phyloP scores from a whole-genome alignment of 92 coral and sea anemone genomes.

The Palythoa heliodiscus region DNA sequence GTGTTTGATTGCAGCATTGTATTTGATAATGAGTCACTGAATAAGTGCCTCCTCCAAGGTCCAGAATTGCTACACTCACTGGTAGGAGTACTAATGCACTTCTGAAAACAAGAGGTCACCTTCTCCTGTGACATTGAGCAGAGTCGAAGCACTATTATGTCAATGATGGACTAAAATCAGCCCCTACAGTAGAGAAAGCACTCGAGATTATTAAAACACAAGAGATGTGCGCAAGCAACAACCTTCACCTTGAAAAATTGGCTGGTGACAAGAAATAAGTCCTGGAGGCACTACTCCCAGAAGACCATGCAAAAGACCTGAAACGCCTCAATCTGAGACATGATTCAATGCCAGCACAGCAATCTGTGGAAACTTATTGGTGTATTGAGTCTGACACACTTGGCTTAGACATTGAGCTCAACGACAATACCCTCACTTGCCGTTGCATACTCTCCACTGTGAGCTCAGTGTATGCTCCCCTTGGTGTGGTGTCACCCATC shows the following conservation, averaged over 20 bases:
- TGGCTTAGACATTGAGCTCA: slow-evolving; percentile 51
- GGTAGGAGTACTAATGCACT: slow-evolving; percentile 40
- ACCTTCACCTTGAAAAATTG: slow-evolving; percentile 64
- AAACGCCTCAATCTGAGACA: slow-evolving; percentile 49
- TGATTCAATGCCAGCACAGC: slow-evolving; percentile 49
- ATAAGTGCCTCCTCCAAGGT: slow-evolving; percentile 55
- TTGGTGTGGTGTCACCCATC: slow-evolving; percentile 54
- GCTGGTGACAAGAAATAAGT: slow-evolving; percentile 55
- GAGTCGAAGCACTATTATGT: too few species aligned
- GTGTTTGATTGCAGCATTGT: slow-evolving; percentile 62
- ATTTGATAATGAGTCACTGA: slow-evolving; percentile 44
- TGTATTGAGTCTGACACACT: slow-evolving; percentile 52
- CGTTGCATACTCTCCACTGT: slow-evolving; percentile 54
- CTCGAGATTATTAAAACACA: slow-evolving; percentile 39
- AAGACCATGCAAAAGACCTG: slow-evolving; percentile 60
- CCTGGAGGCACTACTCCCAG: slow-evolving; percentile 51
- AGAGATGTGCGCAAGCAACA: slow-evolving; percentile 53
- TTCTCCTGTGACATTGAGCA: slow-evolving; percentile 47
- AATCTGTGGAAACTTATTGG: slow-evolving; percentile 48
- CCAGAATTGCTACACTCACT: slow-evolving; percentile 52
- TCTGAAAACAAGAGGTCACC: slow-evolving; percentile 46
- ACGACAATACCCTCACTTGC: slow-evolving; percentile 50
- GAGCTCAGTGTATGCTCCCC: slow-evolving; percentile 53
- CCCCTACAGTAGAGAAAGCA: slow-evolving; percentile 50
- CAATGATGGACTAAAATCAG: slow-evolving; percentile 59